Base-by-base conservation (phyloP, 2,888 invertebrate species). In the Yponomeuta cagnagella region DNA sequence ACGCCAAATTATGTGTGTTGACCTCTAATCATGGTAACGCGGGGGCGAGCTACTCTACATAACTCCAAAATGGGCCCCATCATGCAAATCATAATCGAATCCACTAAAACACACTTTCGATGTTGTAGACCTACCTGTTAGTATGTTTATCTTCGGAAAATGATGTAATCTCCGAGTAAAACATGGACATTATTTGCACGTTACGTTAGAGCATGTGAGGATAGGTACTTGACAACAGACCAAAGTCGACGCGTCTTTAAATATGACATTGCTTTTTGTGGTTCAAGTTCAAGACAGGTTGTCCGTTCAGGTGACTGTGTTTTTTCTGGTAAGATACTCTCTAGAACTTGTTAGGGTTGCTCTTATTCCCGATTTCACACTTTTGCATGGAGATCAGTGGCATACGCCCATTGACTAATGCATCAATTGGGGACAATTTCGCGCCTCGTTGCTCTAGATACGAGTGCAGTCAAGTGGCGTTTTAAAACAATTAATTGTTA, bases 371-470 rank as follows among this genome's bases (percentile, higher is more conserved):
- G 63, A 48, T 70, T 48, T 78, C 72, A 76, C 75, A 81, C 82
- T 84, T 86, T 84, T 82, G 30, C 43, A 1, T 43, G 43, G 43
- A 43, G 8, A 43, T 43, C 43, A 43, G 1, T 43, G 43, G 8
- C 68, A 48, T n/a, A 33, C 68, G 71, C 71, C 70, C 73, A 73
- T 74, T 66, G 76, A 77, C 81, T 85, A 88, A 89, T 87, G 86
- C 80, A 79, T 80, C 83, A 89, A 91, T 91, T 90, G 82, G 84
- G 89, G 86, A 81, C 90, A 91, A 89, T 90, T 88, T 86, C 79
- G 82, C 83, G 86, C 79, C 37, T 69, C 63, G 69, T 63, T 69
- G 63, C 30, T 81, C 80, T 75, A 58, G 76, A 81, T 84, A 81
- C 78, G 78, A 79, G 81, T 76, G 74, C 74, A 75, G 71, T 74